A percentile compares a stretch with the other conserved stretches of the same genome.
Evolutionary conservation across 2,113 vertebrate species (phyloP).

Genomic region (Mohoua ochrocephala): DNA sequence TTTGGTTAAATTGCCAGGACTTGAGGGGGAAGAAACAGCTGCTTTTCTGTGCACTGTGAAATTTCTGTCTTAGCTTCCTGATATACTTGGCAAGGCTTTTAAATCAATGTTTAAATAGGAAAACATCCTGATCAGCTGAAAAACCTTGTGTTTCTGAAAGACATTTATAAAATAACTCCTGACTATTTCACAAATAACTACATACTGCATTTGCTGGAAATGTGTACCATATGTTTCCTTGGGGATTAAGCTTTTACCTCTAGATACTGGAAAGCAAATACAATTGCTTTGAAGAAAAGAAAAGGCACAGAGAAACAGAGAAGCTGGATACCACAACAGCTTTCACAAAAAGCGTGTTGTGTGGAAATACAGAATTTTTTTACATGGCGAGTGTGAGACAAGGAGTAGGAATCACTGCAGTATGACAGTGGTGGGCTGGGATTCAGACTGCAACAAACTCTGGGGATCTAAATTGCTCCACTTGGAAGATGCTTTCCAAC

Average conservation of each 20-base stretch:
- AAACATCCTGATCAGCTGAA: slow-evolving; percentile 43
- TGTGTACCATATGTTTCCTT: neutral
- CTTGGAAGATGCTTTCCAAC: neutral
- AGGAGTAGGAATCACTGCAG: neutral
- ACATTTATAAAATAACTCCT: slow-evolving; percentile 45
- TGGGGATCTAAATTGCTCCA: neutral
- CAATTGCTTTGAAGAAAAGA: neutral
- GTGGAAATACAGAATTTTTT: neutral
- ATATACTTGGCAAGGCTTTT: slow-evolving; percentile 60
- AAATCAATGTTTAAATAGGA: slow-evolving; percentile 61
- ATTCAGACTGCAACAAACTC: neutral
- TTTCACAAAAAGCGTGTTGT: neutral
- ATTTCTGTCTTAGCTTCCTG: slow-evolving; percentile 57
- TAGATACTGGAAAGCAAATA: neutral
- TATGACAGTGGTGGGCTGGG: neutral
- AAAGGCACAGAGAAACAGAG: neutral
- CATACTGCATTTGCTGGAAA: neutral
- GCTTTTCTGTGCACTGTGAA: slow-evolving; percentile 42
- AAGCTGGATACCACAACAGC: neutral
- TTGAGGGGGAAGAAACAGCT: slow-evolving; percentile 14
- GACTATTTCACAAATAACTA: slow-evolving; percentile 46
- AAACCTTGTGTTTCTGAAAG: slow-evolving; percentile 49
- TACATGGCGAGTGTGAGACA: accelerated
- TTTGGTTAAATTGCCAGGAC: slow-evolving; percentile 47
- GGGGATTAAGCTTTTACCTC: neutral